phyloP scores from a whole-genome alignment of 1,140 invertebrate species.

The Drosophila watanabei region DNA sequence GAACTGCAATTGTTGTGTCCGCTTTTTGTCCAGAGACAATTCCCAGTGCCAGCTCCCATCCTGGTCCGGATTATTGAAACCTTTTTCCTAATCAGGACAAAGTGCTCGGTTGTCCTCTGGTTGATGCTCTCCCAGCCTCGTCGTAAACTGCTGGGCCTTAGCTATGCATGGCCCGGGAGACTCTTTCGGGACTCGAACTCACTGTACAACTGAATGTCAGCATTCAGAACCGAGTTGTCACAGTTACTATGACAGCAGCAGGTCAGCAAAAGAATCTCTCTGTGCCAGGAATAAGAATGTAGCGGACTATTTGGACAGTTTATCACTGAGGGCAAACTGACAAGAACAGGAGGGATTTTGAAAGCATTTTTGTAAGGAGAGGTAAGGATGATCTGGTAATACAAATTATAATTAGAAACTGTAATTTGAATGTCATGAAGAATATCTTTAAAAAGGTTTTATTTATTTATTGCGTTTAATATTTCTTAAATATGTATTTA shows the following conservation, averaged over 20 bases:
- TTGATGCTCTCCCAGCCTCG: conserved; percentile 11
- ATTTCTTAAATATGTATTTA: not conserved
- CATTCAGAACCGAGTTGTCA: conserved; percentile 48
- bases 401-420: too few species aligned
- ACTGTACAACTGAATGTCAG: conserved; percentile 7
- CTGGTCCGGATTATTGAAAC: conserved; percentile 69
- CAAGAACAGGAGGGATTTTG: not conserved
- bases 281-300: conserved; percentile 55
- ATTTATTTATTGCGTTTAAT: too few species aligned
- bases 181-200: conserved; percentile 37
- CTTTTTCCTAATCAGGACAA: conserved; percentile 78
- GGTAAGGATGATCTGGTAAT: too few species aligned
- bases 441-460: too few species aligned
- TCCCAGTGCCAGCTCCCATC: conserved; percentile 25
- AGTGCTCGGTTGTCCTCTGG: conserved; percentile 50
- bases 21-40: conserved; percentile 45
- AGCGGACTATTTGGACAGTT: conserved; percentile 42
- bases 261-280: conserved; percentile 36
- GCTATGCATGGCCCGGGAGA: conserved; percentile 50
- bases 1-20: conserved; percentile 63
- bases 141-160: conserved; percentile 61
- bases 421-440: too few species aligned
- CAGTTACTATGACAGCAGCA: conserved; percentile 58
- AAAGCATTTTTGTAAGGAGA: not conserved
- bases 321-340: not conserved